A percentile compares a stretch with the other conserved stretches of the same genome.
Evolutionary conservation across 2,888 invertebrate species (phyloP).

Genomic region (Lasius fuliginosus): DNA sequence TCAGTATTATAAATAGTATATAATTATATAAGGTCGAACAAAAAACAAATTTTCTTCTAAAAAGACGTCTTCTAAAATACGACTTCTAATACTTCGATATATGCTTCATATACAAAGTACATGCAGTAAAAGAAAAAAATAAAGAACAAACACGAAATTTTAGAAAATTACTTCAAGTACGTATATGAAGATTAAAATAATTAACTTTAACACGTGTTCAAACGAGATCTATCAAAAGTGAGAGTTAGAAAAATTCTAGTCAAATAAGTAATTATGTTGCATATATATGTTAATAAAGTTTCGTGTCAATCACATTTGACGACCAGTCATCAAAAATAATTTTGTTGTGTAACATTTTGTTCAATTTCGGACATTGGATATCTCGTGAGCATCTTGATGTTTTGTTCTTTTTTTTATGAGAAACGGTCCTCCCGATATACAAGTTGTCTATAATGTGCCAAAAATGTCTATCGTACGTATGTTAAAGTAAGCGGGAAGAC

Average conservation of each 20-base stretch:
- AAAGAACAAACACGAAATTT: not conserved
- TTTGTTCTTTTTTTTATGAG: not conserved
- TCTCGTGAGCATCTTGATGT: not conserved
- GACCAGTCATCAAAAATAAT: not conserved
- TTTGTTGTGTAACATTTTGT: not conserved
- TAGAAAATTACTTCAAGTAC: not conserved
- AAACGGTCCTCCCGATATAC: not conserved
- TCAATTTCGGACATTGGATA: not conserved
- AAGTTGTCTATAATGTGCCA: conserved; percentile 18
- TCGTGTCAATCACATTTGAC: not conserved
- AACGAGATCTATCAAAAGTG: not conserved
- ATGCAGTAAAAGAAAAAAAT: not conserved
- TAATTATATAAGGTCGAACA: no score
- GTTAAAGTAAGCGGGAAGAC: conserved; percentile 1
- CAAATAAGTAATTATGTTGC: not conserved
- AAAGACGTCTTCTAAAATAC: not conserved
- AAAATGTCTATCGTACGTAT: conserved; percentile 14
- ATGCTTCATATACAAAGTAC: not conserved
- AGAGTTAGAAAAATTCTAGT: not conserved
- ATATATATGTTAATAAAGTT: not conserved
- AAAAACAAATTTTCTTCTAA: no score
- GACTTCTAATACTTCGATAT: not conserved
- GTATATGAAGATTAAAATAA: not conserved
- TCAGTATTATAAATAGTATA: no score
- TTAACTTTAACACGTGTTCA: not conserved